phyloP scores from a whole-genome alignment of 92 coral and sea anemone species.

The Zoanthus solanderi region DNA sequence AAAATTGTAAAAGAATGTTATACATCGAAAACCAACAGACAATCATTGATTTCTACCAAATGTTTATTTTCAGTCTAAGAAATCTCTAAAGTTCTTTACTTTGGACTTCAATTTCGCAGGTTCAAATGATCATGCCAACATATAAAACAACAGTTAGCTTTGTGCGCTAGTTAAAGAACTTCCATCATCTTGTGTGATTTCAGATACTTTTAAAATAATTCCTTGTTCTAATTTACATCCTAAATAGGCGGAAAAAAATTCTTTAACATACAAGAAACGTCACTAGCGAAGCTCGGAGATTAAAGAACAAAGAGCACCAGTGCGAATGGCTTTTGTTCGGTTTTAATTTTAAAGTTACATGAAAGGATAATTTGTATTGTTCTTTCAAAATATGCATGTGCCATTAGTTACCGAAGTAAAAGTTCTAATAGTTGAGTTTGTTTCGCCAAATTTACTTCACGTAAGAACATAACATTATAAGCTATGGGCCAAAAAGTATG shows the following conservation, averaged over 20 bases:
- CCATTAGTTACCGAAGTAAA: background rate
- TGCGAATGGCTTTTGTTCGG: background rate
- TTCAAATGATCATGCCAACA: too few species aligned
- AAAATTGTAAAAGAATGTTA: too few species aligned
- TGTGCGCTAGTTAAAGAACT: too few species aligned
- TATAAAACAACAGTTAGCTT: too few species aligned
- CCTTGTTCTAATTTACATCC: background rate
- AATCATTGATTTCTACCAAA: too few species aligned
- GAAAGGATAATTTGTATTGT: background rate
- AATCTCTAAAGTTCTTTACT: too few species aligned
- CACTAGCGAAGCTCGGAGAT: background rate
- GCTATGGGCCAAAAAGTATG: background rate
- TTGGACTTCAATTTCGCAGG: too few species aligned
- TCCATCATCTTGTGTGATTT: too few species aligned
- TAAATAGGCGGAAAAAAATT: background rate
- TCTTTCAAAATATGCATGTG: background rate
- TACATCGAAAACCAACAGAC: too few species aligned
- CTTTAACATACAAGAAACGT: background rate
- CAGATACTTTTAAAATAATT: background rate
- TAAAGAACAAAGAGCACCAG: background rate
- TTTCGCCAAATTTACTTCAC: background rate
- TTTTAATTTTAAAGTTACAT: background rate
- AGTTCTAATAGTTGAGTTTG: too few species aligned
- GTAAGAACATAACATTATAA: background rate
- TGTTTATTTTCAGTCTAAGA: too few species aligned